Conservation (phyloP, 1,140 invertebrate genomes). For the Bombus confusus region DNA sequence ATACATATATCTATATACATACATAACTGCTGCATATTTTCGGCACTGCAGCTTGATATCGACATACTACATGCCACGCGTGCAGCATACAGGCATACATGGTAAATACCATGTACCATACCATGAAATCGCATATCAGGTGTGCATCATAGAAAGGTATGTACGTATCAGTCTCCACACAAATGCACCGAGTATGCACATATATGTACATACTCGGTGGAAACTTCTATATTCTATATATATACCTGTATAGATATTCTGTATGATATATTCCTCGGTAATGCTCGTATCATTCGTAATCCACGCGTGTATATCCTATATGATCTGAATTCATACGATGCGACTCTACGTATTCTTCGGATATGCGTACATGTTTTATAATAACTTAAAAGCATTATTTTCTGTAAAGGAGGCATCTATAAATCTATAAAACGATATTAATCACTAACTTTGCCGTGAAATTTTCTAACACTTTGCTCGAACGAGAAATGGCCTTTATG, state of each 20-base stretch:
- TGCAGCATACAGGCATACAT: background rate
- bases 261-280: slow-evolving; percentile 16
- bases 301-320: background rate
- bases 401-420: too few relatives aligned
- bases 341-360: background rate
- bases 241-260: too few relatives aligned
- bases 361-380: too few relatives aligned
- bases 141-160: background rate
- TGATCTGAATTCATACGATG: background rate
- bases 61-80: slow-evolving; percentile 37
- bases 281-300: slow-evolving; percentile 28
- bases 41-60: slow-evolving; percentile 36
- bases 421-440: too few relatives aligned
- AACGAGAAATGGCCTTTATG: background rate
- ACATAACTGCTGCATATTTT: slow-evolving; percentile 28
- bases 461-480: background rate
- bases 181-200: too few relatives aligned
- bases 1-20: background rate
- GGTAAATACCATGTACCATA: background rate
- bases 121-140: slow-evolving; percentile 18
- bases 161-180: background rate
- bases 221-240: background rate
- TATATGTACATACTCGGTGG: background rate
- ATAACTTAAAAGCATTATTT: background rate
- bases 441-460: background rate